Evolutionary conservation across 2,888 invertebrate species (phyloP).

Genomic region (Sarcophaga rosellei): DNA sequence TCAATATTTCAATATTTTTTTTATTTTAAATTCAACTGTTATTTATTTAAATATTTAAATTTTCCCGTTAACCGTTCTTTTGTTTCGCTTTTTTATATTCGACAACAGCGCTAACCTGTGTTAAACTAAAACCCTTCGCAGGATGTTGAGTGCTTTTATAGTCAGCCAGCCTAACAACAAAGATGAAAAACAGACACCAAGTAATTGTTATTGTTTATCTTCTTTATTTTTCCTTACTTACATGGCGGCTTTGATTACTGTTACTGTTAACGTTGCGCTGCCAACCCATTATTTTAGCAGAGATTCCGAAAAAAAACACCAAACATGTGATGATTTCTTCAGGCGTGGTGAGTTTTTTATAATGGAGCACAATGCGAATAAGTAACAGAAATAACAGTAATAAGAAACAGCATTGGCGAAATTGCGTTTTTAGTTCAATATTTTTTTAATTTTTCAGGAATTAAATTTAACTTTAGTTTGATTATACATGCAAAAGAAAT

Average conservation of each 20-base stretch:
- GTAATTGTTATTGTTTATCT: constrained; percentile 4
- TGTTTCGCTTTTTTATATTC: constrained; percentile 14
- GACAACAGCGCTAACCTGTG: constrained; percentile 34
- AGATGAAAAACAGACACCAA: constrained; percentile 33
- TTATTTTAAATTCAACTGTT: background rate
- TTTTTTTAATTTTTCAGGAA: background rate
- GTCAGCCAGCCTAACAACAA: constrained; percentile 47
- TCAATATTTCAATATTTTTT: too few relatives aligned
- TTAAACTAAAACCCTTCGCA: constrained; percentile 54
- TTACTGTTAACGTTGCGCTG: background rate
- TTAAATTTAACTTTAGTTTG: too few relatives aligned
- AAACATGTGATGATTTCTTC: background rate
- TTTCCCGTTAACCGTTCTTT: background rate
- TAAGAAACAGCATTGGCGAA: background rate
- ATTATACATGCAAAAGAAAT: too few relatives aligned
- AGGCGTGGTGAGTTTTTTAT: constrained; percentile 35
- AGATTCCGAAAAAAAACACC: background rate
- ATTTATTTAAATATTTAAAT: background rate
- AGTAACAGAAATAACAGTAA: background rate
- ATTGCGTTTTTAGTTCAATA: background rate
- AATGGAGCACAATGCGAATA: background rate
- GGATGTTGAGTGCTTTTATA: constrained; percentile 61
- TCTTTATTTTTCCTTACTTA: background rate
- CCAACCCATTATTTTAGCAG: constrained; percentile 21
- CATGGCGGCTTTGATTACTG: background rate